Evolutionary conservation across 2,888 invertebrate genomes (phyloP).

Genomic region (Acleris sparsana): DNA sequence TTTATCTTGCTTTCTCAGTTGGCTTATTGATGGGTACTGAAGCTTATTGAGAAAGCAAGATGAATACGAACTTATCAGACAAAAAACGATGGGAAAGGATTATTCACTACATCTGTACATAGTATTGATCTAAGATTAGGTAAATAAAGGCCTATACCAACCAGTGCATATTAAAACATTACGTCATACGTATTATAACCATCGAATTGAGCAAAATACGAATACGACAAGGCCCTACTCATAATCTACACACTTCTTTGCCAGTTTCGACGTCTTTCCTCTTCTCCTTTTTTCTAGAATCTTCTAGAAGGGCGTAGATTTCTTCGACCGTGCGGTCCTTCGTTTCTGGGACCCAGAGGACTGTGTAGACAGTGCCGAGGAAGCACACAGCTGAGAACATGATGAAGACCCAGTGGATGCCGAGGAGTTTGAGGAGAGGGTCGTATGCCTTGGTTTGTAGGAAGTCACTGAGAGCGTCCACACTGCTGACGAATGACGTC

Average conservation of each 20-base stretch:
- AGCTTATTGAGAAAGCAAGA: no score
- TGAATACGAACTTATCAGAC: no score
- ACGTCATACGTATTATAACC: constrained; percentile 29
- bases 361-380: constrained; percentile 70
- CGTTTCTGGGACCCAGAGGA: constrained; percentile 76
- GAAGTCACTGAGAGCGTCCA: constrained; percentile 75
- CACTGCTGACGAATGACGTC: constrained; percentile 72
- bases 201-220: constrained; percentile 23
- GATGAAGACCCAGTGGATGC: constrained; percentile 79
- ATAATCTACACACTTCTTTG: constrained; percentile 69
- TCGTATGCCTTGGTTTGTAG: constrained; percentile 77
- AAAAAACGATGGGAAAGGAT: no score
- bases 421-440: constrained; percentile 70
- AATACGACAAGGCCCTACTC: constrained; percentile 40
- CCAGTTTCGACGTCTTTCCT: constrained; percentile 65
- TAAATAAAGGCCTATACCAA: no score
- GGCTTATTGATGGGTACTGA: no score
- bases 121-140: no score
- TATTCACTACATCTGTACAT: no score
- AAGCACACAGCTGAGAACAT: constrained; percentile 75
- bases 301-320: constrained; percentile 69
- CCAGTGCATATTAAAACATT: constrained; percentile 22
- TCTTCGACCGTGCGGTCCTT: constrained; percentile 72
- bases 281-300: constrained; percentile 67
- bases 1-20: no score